Percentiles rank a stretch among this genome's conserved stretches.
Evolutionary conservation across 1,140 invertebrate genomes (phyloP).

Genomic region (Dolichoris vasculosae): DNA sequence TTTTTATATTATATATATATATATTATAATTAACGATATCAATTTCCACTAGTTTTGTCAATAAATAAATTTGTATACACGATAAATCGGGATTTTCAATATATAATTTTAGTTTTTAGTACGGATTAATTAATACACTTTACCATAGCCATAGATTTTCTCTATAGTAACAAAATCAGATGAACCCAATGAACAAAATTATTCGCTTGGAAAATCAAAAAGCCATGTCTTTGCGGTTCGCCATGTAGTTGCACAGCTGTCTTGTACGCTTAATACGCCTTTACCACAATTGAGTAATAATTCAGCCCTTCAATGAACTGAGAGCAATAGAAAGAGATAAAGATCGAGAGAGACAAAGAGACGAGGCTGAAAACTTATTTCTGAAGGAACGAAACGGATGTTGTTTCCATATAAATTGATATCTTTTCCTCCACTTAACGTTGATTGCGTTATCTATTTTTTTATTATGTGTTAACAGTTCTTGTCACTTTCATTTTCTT

Average conservation of each 20-base stretch:
- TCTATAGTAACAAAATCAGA: neutral
- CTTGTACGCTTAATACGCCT: neutral
- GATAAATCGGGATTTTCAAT: too few species aligned
- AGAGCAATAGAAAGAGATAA: neutral
- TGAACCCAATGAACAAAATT: slow-evolving; percentile 25
- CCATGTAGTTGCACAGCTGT: neutral
- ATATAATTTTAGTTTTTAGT: too few species aligned
- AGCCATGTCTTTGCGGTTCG: neutral
- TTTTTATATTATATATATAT: too few species aligned
- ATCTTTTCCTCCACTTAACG: neutral
- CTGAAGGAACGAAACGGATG: neutral
- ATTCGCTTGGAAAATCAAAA: slow-evolving; percentile 20
- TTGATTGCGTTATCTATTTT: neutral
- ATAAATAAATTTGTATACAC: too few species aligned
- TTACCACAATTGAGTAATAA: slow-evolving; percentile 21
- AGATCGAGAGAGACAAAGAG: neutral
- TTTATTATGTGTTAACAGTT: neutral
- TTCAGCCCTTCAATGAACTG: slow-evolving; percentile 16
- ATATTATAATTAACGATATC: too few species aligned
- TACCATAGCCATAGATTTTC: neutral
- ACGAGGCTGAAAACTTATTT: neutral
- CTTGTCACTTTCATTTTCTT: neutral
- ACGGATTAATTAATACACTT: neutral
- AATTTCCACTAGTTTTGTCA: too few species aligned
- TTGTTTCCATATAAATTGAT: neutral